Evolutionary conservation across 2,113 vertebrate species (phyloP).

Genomic region (Sitta europaea): DNA sequence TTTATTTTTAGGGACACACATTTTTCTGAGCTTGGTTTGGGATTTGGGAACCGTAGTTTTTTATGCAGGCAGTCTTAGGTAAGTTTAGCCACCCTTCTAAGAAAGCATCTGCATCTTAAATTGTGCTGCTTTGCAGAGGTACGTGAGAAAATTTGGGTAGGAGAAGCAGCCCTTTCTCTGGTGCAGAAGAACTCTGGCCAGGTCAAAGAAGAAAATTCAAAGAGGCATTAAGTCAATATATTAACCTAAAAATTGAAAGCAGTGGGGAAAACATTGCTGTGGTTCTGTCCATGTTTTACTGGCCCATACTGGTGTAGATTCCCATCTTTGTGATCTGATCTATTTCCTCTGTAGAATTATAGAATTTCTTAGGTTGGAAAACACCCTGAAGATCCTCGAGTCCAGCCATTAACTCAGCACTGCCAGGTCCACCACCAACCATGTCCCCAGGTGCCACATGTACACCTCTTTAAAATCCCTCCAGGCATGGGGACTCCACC

Average conservation of each 20-base stretch:
- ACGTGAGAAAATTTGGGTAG: neutral
- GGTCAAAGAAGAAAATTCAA: neutral
- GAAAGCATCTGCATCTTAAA: neutral
- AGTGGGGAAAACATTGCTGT: neutral
- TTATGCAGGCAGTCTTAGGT: neutral
- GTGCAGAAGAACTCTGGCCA: neutral
- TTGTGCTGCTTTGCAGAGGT: neutral
- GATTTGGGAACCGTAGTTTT: neutral
- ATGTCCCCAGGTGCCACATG: neutral
- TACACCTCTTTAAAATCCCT: neutral
- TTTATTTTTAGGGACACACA: accelerated
- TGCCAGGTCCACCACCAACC: neutral
- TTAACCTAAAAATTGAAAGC: neutral
- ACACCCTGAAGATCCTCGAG: neutral
- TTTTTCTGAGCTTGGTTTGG: neutral
- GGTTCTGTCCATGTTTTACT: accelerated
- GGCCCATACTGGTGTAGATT: neutral
- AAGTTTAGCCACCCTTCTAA: neutral
- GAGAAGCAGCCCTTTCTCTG: neutral
- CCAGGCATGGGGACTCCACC: neutral
- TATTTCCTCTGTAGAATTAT: accelerated
- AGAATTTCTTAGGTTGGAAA: neutral
- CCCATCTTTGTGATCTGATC: neutral
- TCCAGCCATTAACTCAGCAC: too few species aligned
- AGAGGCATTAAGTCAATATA: neutral